These are phyloP conservation scores for Chloebia gouldiae DNA, from an alignment of 2,113 vertebrate species.

Conservation along the genomic window DNA sequence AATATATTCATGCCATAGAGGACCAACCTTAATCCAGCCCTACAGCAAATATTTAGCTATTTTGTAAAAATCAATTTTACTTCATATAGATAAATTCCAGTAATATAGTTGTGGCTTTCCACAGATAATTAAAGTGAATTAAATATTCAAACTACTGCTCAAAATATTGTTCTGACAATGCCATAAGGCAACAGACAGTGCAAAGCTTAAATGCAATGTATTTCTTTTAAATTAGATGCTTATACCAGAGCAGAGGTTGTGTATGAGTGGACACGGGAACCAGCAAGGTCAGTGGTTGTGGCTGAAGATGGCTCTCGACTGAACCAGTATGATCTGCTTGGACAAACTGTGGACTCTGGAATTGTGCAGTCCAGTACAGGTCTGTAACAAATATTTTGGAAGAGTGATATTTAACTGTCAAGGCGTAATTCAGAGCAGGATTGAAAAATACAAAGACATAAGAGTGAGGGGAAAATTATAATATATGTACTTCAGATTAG, in stretches of 20 bases:
- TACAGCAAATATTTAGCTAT: not conserved
- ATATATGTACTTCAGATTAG: not conserved
- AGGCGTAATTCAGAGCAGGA: not conserved
- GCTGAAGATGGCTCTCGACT: conserved; percentile 95
- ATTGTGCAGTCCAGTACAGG: conserved; percentile 98
- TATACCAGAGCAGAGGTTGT: conserved; percentile 96
- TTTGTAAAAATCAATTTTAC: not conserved
- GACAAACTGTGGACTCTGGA: conserved; percentile 93
- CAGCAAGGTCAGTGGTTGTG: conserved; percentile 93
- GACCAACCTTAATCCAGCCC: not conserved
- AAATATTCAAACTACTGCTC: not conserved
- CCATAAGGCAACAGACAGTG: not conserved
- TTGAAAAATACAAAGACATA: not conserved
- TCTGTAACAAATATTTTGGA: conserved; percentile 35
- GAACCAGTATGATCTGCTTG: conserved; percentile 97
- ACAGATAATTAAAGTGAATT: not conserved
- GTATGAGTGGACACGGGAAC: conserved; percentile 94
- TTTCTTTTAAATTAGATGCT: conserved; percentile 81
- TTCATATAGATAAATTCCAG: not conserved
- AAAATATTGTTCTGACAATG: not conserved
- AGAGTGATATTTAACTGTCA: not conserved
- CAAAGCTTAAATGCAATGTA: not conserved
- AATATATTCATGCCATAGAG: not conserved
- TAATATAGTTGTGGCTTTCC: not conserved
- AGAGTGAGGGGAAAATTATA: not conserved